phyloP scores from a whole-genome alignment of 2,888 invertebrate genomes.

The Drosophila incognita region DNA sequence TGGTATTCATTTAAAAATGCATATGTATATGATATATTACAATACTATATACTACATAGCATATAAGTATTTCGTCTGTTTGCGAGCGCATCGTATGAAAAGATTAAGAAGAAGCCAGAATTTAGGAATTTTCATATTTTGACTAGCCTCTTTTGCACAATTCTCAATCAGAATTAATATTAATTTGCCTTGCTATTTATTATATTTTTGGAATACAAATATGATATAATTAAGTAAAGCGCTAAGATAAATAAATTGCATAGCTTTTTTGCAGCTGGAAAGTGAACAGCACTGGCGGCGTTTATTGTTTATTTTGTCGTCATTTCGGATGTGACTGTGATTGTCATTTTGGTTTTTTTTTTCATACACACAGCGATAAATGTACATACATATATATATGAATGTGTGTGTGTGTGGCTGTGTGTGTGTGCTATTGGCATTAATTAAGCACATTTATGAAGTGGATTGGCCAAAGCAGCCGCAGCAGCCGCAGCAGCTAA shows the following conservation, averaged over 20 bases:
- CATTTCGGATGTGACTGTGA: conserved; percentile 71
- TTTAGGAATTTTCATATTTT: neutral
- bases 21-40: neutral
- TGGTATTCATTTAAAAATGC: neutral
- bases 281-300: conserved; percentile 1
- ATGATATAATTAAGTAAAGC: neutral
- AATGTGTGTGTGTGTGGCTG: conserved; percentile 47
- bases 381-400: neutral
- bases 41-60: neutral
- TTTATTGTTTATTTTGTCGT: conserved; percentile 67
- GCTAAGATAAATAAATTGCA: neutral
- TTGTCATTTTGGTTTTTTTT: conserved; percentile 57
- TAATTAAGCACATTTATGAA: conserved; percentile 77
- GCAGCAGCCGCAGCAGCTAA: conserved; percentile 17
- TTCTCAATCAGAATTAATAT: neutral
- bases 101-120: neutral
- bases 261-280: neutral
- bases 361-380: conserved; percentile 8
- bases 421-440: conserved; percentile 69
- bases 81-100: neutral
- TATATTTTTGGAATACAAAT: neutral
- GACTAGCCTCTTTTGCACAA: neutral
- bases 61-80: neutral
- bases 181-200: neutral
- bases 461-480: conserved; percentile 23